Conservation (phyloP, 2,797 vertebrate genomes). For the Cheirogaleus major region DNA sequence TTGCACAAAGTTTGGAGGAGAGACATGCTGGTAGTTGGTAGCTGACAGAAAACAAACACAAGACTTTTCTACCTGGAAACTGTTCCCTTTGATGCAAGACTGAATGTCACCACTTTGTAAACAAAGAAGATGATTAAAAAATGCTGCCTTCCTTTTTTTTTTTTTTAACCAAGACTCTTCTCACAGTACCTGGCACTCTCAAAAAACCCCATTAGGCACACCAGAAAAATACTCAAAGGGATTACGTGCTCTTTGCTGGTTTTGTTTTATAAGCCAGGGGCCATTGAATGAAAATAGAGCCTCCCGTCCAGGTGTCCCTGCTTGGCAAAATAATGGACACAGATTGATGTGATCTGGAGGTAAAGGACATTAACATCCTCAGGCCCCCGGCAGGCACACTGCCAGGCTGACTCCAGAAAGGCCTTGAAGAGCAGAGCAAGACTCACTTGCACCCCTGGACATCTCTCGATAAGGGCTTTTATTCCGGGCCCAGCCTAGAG, state of each 20-base stretch:
- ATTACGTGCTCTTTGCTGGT: slow-evolving; percentile 73
- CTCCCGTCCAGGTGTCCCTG: slow-evolving; percentile 83
- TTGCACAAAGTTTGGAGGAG: slow-evolving; percentile 59
- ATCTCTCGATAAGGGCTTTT: slow-evolving; percentile 68
- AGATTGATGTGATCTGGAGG: slow-evolving; percentile 80
- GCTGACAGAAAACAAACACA: slow-evolving; percentile 42
- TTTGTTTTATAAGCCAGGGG: slow-evolving; percentile 81
- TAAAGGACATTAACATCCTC: slow-evolving; percentile 74
- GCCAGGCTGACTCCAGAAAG: slow-evolving; percentile 47
- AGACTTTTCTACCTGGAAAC: slow-evolving; percentile 70
- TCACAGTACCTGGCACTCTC: slow-evolving; percentile 66
- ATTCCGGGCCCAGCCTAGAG: slow-evolving; percentile 66
- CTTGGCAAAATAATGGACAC: slow-evolving; percentile 81
- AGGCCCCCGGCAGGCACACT: slow-evolving; percentile 69
- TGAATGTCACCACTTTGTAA: slow-evolving; percentile 75
- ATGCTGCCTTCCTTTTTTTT: slow-evolving; percentile 54
- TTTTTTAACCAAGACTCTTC: slow-evolving; percentile 55
- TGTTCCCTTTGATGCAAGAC: slow-evolving; percentile 73
- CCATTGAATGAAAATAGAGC: slow-evolving; percentile 79
- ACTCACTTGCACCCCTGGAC: slow-evolving; percentile 42
- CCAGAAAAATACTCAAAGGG: slow-evolving; percentile 78
- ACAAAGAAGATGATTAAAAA: slow-evolving; percentile 76
- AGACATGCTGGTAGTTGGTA: slow-evolving; percentile 23
- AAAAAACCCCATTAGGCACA: slow-evolving; percentile 62
- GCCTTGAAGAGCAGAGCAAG: slow-evolving; percentile 51